phyloP scores from a whole-genome alignment of 1,140 invertebrate species.

The Tenebrio molitor region DNA sequence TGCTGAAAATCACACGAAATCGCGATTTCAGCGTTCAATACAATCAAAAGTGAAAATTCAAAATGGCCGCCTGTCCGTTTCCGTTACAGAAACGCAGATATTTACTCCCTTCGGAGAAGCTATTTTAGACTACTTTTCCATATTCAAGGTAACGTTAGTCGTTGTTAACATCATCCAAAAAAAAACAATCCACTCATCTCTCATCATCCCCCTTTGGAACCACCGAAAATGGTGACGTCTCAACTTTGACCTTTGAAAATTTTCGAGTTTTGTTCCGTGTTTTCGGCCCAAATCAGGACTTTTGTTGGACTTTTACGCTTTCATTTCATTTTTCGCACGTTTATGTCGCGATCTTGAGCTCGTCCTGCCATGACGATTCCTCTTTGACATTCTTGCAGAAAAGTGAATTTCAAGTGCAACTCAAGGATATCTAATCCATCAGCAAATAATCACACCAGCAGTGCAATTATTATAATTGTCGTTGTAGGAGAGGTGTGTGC shows the following conservation, averaged over 20 bases:
- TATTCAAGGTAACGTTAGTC: constrained; percentile 55
- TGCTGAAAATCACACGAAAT: not conserved
- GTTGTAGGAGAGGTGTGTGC: constrained; percentile 20
- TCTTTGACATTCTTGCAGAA: constrained; percentile 52
- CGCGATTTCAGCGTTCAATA: constrained; percentile 60
- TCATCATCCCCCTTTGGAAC: constrained; percentile 10
- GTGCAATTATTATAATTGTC: constrained; percentile 12
- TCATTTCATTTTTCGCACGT: not conserved
- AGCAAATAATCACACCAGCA: constrained; percentile 13
- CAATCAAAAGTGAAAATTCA: constrained; percentile 67
- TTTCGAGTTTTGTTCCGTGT: constrained; percentile 10
- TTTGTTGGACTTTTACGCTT: not conserved
- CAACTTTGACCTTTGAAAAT: constrained; percentile 63
- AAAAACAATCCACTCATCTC: constrained; percentile 14
- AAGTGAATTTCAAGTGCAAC: constrained; percentile 64
- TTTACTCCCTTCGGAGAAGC: constrained; percentile 53
- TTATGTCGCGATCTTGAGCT: constrained; percentile 1
- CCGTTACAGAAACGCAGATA: constrained; percentile 54
- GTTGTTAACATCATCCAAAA: constrained; percentile 27
- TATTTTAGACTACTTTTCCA: constrained; percentile 51
- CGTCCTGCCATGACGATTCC: constrained; percentile 41
- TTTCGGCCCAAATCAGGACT: not conserved
- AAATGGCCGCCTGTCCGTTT: constrained; percentile 63
- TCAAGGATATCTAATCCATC: constrained; percentile 59
- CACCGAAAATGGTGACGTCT: constrained; percentile 19